Conservation (phyloP, 2,888 invertebrate genomes). For the Lasioglossum villosulum region DNA sequence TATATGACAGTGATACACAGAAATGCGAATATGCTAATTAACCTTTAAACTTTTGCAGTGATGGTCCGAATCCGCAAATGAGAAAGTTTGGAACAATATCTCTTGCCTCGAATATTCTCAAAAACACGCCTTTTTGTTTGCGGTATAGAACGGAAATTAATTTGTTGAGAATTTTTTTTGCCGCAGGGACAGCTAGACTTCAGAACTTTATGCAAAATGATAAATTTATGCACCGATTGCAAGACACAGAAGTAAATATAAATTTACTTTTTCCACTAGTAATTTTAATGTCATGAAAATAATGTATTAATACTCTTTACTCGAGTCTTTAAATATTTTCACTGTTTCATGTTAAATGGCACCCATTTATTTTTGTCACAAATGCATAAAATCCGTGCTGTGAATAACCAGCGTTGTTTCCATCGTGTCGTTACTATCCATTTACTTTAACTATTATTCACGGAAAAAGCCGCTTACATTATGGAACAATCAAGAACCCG, state of each 20-base stretch:
- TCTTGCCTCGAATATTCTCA: neutral
- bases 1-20: neutral
- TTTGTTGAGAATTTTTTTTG: neutral
- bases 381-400: neutral
- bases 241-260: no score
- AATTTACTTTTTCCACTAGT: no score
- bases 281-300: no score
- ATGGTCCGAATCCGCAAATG: neutral
- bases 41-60: neutral
- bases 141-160: neutral
- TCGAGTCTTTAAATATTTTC: no score
- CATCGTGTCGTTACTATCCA: neutral
- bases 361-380: no score
- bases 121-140: neutral
- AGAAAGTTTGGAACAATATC: neutral
- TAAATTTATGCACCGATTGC: no score
- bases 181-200: neutral
- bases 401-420: neutral
- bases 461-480: neutral
- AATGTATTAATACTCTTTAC: no score
- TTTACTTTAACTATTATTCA: neutral
- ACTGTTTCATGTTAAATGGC: no score
- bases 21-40: neutral
- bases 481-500: neutral
- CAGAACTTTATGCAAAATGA: no score